Evolutionary conservation across 2,888 invertebrate species (phyloP), one percentile per base, ranked within the genome.

Genomic region (Dascillus cervinus): DNA sequence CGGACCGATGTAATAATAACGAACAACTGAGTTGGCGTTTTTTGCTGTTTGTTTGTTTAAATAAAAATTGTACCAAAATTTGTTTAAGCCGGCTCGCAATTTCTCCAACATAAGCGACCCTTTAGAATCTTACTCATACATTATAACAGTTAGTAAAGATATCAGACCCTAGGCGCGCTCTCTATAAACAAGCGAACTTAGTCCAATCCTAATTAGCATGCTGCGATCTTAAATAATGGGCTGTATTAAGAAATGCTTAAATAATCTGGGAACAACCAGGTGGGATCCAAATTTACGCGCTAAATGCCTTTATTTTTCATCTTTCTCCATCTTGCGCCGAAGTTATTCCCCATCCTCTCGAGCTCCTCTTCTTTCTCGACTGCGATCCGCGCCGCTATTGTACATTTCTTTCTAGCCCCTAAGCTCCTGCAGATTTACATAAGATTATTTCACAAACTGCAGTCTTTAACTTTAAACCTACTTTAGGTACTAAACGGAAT

Each of bases 231-330:
- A 64, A 65, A 64, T 64, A 62, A 64, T 60, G 62, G n/a, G 61
- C 56, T 56, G 64, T 62, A 65, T 65, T 64, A 65, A 65, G 63
- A 64, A 64, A 60, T 63, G 63, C 62, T 64, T 65, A 65, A 64
- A 65, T 65, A 65, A 64, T 64, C 65, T 64, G 65, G 58, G 65
- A 65, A 64, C 60, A 57, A 57, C 57, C 64, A 65, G 64, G 64
- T 64, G 64, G 58, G 55, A 52, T 56, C 56, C 56, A 58, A 62
- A 53, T 62, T 63, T 61, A 60, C 60, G 56, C 59, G 53, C 56
- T 60, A 61, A 60, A 60, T 55, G 58, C 62, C 50, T 53, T 58
- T 56, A 58, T 60, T 60, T 54, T 58, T 57, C 58, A 52, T 58
- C 54, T 51, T 34, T 29, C 33, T 34, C 35, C n/a, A n/a, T n/a